Evolutionary conservation across 2,888 invertebrate species (phyloP).

Genomic region (Cataglyphis cursor): DNA sequence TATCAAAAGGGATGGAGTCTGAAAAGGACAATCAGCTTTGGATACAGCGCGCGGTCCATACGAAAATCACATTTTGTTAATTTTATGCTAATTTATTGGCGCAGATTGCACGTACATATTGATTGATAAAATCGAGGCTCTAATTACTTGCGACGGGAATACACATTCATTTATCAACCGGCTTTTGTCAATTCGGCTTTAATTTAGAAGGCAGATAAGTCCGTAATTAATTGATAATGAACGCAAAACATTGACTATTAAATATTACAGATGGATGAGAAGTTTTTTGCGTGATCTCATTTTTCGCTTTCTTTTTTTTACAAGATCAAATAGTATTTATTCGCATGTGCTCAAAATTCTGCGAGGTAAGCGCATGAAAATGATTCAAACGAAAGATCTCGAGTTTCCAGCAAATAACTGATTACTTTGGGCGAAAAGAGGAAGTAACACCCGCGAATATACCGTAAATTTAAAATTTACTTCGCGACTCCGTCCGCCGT

Average conservation of each 20-base stretch:
- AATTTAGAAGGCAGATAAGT: neutral
- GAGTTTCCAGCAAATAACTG: neutral
- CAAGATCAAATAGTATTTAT: neutral
- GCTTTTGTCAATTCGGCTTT: constrained; percentile 10
- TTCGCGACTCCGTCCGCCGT: constrained; percentile 17
- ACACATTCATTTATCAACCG: constrained; percentile 1
- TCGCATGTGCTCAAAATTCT: neutral
- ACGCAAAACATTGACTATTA: neutral
- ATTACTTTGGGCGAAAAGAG: constrained; percentile 29
- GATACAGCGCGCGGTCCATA: neutral
- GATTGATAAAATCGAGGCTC: constrained; percentile 25
- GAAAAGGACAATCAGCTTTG: neutral
- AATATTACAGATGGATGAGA: neutral
- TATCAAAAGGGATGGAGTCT: neutral
- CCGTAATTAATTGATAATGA: constrained; percentile 8
- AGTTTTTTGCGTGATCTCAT: neutral
- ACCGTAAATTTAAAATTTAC: constrained; percentile 35
- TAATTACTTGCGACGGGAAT: constrained; percentile 13
- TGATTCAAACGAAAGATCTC: neutral
- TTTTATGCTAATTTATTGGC: constrained; percentile 43
- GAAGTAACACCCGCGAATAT: neutral
- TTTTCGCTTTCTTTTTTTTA: neutral
- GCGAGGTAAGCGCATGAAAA: neutral
- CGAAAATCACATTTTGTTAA: constrained; percentile 25
- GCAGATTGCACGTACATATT: neutral